These are phyloP conservation scores for Caenorhabditis plicata DNA, from an alignment of 2,888 invertebrate species.

Conservation along the genomic window DNA sequence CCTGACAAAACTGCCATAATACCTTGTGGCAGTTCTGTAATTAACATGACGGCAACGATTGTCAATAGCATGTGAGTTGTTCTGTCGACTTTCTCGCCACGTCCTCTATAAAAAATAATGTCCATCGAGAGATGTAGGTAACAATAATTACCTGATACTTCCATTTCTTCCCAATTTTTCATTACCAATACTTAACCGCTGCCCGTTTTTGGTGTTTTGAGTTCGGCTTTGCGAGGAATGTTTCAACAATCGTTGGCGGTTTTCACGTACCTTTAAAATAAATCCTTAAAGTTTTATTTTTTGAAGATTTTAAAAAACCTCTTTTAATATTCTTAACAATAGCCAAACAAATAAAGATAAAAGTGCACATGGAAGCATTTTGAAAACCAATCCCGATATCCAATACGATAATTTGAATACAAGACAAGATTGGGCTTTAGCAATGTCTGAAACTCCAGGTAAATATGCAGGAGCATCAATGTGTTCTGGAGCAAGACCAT, in stretches of 20 bases:
- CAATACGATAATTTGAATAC: conserved; percentile 63
- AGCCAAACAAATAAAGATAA: conserved; percentile 68
- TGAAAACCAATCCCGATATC: conserved; percentile 63
- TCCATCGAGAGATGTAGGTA: no score
- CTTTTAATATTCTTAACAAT: conserved; percentile 66
- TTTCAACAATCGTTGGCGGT: conserved; percentile 25
- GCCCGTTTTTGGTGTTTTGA: conserved; percentile 11
- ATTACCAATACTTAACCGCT: conserved; percentile 20
- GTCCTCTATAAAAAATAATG: conserved; percentile 20
- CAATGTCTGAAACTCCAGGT: conserved; percentile 62
- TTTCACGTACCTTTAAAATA: no score
- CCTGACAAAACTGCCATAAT: conserved; percentile 68
- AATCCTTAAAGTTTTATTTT: no score
- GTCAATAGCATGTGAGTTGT: conserved; percentile 69
- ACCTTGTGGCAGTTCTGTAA: conserved; percentile 69
- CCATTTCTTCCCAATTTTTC: conserved; percentile 28
- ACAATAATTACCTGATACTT: no score
- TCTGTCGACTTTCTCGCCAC: conserved; percentile 64
- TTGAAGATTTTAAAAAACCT: no score
- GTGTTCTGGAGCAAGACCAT: conserved; percentile 35
- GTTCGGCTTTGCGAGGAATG: conserved; percentile 25
- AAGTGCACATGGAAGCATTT: conserved; percentile 67
- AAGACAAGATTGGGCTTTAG: conserved; percentile 49
- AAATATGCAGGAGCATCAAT: conserved; percentile 49
- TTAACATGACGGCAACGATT: conserved; percentile 68